phyloP scores from a whole-genome alignment of 2,888 invertebrate species.

The Macaria liturata region DNA sequence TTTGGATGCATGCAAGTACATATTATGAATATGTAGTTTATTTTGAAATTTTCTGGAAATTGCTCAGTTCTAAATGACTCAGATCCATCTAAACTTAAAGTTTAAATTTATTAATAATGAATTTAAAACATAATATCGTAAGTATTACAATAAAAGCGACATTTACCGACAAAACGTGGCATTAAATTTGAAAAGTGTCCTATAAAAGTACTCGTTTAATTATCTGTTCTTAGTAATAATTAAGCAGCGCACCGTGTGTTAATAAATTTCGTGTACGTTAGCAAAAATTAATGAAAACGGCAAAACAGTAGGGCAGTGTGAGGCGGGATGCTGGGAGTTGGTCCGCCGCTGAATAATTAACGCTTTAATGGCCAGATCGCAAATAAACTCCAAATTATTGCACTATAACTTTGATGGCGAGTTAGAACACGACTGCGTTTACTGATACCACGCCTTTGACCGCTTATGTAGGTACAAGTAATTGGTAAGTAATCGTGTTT shows the following conservation, averaged over 20 bases:
- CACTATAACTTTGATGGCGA: slow-evolving; percentile 56
- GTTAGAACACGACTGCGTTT: slow-evolving; percentile 39
- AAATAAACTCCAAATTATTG: slow-evolving; percentile 78
- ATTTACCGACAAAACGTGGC: not conserved
- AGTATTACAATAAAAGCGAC: no score
- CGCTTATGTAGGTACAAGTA: not conserved
- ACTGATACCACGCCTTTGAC: slow-evolving; percentile 15
- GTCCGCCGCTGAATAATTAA: slow-evolving; percentile 71
- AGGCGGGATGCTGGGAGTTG: slow-evolving; percentile 42
- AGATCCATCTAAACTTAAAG: no score
- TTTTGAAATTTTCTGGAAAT: no score
- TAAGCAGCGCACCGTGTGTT: slow-evolving; percentile 4
- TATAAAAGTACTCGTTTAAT: not conserved
- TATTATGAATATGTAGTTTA: no score
- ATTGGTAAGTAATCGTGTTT: no score
- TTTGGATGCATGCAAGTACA: no score
- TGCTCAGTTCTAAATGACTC: no score
- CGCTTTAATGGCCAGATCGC: slow-evolving; percentile 73
- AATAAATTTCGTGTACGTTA: slow-evolving; percentile 13
- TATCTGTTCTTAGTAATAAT: slow-evolving; percentile 6
- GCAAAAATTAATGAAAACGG: slow-evolving; percentile 27
- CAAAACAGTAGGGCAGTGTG: slow-evolving; percentile 35
- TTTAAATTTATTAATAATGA: no score
- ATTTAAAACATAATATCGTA: no score
- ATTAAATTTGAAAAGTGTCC: not conserved